Evolutionary conservation across 2,888 invertebrate species (phyloP), one percentile per base, ranked within the genome.

Genomic region (Desoria tigrina): DNA sequence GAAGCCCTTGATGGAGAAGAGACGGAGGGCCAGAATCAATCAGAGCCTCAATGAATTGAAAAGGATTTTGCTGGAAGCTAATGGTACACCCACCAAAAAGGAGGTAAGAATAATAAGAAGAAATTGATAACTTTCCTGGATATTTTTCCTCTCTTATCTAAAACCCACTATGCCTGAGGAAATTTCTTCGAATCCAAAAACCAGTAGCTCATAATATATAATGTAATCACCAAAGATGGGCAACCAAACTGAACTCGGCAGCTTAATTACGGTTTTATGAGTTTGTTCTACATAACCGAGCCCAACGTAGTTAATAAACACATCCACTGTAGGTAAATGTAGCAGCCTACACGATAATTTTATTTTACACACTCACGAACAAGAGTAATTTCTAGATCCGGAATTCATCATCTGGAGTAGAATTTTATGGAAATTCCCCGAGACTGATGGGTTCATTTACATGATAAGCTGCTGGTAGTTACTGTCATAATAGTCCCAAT

Each of bases 1-100:
- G 21, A 84, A 84, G 77, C 84, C 84, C 0, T 73, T 84, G 56
- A 84, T 84, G 83, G 84, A 84, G 77, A 84, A 83, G 72, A 81
- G 82, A 70, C 79, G 84, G 2, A 78, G 84, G 9, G 83, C 83
- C 0, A 78, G 84, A 68, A 84, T 84, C 68, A 84, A 84, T 78
- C 82, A 84, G 71, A 82, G 83, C 63, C 77, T 84, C 58, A 83
- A 84, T 73, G 81, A 81, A n/a, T 77, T 84, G 37, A 84, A 84
- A 76, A 78, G 81, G 69, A 81, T 84, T 57, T 79, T 84, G 24
- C 76, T 84, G 56, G 81, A 83, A 65, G 77, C 77, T 2, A 77
- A 74, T 55, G 60, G 66, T 6, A 67, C 72, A 53, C 71, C 69
- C 11, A 55, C 63, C 53, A 63, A 58, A 63, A 77, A 77, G 71